Evolutionary conservation across 2,888 invertebrate genomes (phyloP).

Genomic region (Zaprionus bogoriensis): DNA sequence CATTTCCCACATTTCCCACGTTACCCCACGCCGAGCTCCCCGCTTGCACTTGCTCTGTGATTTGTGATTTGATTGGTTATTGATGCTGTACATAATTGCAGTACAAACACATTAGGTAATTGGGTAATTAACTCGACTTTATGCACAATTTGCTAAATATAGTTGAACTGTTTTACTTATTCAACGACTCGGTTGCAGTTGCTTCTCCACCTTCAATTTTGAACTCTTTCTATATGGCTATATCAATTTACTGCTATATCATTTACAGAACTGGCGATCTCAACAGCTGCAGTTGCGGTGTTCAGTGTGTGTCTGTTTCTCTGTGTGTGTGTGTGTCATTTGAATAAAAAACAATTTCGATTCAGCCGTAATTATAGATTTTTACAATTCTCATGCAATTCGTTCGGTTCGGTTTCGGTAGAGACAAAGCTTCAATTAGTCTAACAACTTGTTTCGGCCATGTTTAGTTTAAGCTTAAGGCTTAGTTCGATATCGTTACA

Average conservation of each 20-base stretch:
- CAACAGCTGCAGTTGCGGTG: constrained; percentile 27
- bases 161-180: constrained; percentile 59
- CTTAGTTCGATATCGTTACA: constrained; percentile 34
- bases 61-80: constrained; percentile 25
- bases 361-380: constrained; percentile 37
- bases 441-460: constrained; percentile 46
- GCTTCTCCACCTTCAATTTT: constrained; percentile 34
- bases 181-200: constrained; percentile 42
- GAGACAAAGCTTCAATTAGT: constrained; percentile 38
- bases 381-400: constrained; percentile 33
- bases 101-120: constrained; percentile 22
- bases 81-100: constrained; percentile 13
- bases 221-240: constrained; percentile 57
- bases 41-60: too few relatives aligned
- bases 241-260: constrained; percentile 42
- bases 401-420: constrained; percentile 28
- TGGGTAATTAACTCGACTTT: constrained; percentile 41
- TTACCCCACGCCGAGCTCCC: too few relatives aligned
- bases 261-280: constrained; percentile 25
- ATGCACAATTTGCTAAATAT: constrained; percentile 45
- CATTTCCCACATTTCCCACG: not conserved
- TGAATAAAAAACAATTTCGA: constrained; percentile 35
- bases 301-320: constrained; percentile 8
- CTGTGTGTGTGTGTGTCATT: constrained; percentile 13
- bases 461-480: constrained; percentile 36